Base-by-base conservation (phyloP, 2,797 vertebrate species). In the Sebastes taczanowskii region DNA sequence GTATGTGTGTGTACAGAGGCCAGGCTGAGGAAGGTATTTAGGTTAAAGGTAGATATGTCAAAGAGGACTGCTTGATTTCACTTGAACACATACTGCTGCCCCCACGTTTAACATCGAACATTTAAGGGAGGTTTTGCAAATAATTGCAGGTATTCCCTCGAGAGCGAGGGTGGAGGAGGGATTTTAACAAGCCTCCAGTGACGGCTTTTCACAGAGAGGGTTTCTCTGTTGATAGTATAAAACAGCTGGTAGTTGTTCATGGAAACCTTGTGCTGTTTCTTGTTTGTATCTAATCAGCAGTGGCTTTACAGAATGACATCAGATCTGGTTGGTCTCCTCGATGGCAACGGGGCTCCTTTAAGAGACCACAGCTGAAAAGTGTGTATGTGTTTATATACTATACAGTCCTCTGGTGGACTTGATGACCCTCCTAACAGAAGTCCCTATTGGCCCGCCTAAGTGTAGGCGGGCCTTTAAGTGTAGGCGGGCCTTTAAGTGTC, bases 1-100 rank as follows among this genome's bases (percentile, higher is more conserved):
- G 27, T 46, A 3, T 49, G 55, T 74, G 55, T 74, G 30, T 74
- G 25, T 2, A 10, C 52, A n/a, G 49, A 80, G 53, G 69, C 58
- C 65, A 68, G 55, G n/a, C n/a, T 55, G 14, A 38, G 64, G 61
- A 66, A 67, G 72, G 74, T 72, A 82, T 89, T 30, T 87, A 71
- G 86, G 90, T 74, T 80, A 91, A 93, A 93, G 87, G 83, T 86
- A 81, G 85, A 84, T 72, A 85, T 85, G 70, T 89, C 74, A 77
- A 71, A 80, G 52, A 70, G 68, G 55, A 87, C 49, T 42, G 79
- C 86, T 88, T 83, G 30, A 77, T 78, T 88, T 74, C 52, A 64
- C 74, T 71, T 20, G 3, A 58, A 56, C 71, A 77, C 68, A 81
- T 63, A 18, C 63, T 68, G 23, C 8, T 2, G 0, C 74, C 42